Evolutionary conservation across 2,888 invertebrate genomes (phyloP), one percentile per base, ranked within the genome.

Genomic region (Chaetogeoica ovagalla): DNA sequence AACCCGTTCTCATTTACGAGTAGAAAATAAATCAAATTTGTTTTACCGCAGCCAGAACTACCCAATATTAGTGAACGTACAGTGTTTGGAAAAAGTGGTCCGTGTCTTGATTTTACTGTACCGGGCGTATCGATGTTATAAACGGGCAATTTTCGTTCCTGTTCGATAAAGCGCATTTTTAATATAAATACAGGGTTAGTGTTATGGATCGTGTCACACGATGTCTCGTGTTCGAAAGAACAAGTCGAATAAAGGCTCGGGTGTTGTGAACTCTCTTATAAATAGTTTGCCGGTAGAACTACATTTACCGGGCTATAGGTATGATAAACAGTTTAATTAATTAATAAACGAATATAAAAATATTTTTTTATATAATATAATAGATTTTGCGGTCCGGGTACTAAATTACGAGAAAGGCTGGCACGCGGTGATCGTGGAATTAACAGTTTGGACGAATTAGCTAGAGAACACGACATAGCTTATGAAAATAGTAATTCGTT

Each of bases 221-320:
- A 68, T 68, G 52, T 8, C 9, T 15, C 21, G n/a, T 13, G n/a
- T 3, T 68, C 68, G 52, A 48, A 68, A 13, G 13, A 48, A n/a
- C 3, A 68, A 48, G n/a, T n/a, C 21, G 19, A 71, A 23, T 37
- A 71, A 57, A 57, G 59, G 71, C 57, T 23, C 21, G 7, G 71
- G 71, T 1, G 3, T 71, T 17, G 19, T 21, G 8, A 71, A 71
- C 57, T 57, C 15, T 55, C 7, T 71, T 59, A 57, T 71, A 30
- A 59, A 71, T 17, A n/a, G 23, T n/a, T 23, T 23, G 17, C 71
- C 71, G 2, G 23, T 71, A 13, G 71, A 71, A 59, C 19, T 59
- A 37, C 30, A 71, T 71, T 57, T 57, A 71, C 71, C 71, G 30
- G 59, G 59, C 9, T 66, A 66, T 66, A 23, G 37, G 39, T 65